Base-by-base conservation (phyloP, 2,797 vertebrate genomes). In the Lophotriccus pileatus region DNA sequence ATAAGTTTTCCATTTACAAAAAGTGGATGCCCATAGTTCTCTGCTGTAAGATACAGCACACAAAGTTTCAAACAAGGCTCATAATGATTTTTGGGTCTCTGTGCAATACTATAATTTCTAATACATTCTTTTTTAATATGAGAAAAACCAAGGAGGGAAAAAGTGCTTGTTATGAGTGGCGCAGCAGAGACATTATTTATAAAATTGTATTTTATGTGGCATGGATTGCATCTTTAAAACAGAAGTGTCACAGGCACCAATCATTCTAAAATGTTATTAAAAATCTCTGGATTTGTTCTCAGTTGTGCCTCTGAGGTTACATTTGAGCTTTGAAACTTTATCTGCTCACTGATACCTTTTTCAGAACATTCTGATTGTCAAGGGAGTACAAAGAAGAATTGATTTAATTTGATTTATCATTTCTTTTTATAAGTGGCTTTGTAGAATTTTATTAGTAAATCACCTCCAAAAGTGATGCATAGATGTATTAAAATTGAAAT, bases 231-330 rank as follows among this genome's bases (percentile, higher is more conserved):
- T 76, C 81, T 92, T 95, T 86, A 78, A 94, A 93, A 84, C 14
- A 88, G 47, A 80, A 94, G 20, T 78, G 32, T 90, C 59, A 75
- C 10, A 47, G 53, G 25, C n/a, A 86, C 34, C 64, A 92, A 58
- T 88, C 64, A 93, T 81, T 81, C 82, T 89, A 76, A 94, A 94
- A 95, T 3, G 1, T 79, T 83, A 84, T 94, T 84, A 88, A 97
- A 96, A 74, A 89, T 74, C 52, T 94, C 76, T 76, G 72, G 6
- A 3, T 66, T 77, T 95, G 13, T 56, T 74, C 74, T 84, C 47
- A 53, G 43, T 83, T 84, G 12, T 87, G 39, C 39, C n/a, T 84
- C 60, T 75, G 74, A 96, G 56, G 24, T 56, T 78, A 85, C 36
- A 27, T 86, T 76, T 89, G 46, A 91, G 56, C 59, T 91, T 69